A percentile compares a stretch with the other conserved stretches of the same genome.
Evolutionary conservation across 2,797 vertebrate genomes (phyloP).

Genomic region (Nyctibius grandis): DNA sequence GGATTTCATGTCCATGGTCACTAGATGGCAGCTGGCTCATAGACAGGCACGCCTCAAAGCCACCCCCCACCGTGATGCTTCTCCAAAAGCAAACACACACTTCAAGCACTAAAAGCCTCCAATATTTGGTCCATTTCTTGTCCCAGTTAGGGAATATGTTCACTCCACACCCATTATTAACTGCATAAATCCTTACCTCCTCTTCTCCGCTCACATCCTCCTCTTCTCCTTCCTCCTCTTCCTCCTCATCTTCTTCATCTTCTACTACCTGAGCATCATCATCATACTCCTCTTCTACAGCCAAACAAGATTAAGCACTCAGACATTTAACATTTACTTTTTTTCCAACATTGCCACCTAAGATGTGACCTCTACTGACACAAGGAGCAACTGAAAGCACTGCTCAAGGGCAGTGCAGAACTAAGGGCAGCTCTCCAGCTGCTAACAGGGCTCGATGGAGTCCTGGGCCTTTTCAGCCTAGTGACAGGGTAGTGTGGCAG

Average conservation of each 20-base stretch:
- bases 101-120: neutral
- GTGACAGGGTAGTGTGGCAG: neutral
- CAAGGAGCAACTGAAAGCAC: fast-evolving
- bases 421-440: neutral
- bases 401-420: neutral
- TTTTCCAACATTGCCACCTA: neutral
- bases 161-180: neutral
- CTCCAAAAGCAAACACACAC: neutral
- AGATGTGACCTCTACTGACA: neutral
- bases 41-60: neutral
- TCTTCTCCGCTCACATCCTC: constrained; percentile 95
- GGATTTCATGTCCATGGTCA: constrained; percentile 14
- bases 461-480: neutral
- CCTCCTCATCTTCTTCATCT: constrained; percentile 91
- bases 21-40: constrained; percentile 51
- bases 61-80: neutral
- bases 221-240: constrained; percentile 93
- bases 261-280: constrained; percentile 90
- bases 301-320: neutral
- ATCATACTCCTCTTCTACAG: constrained; percentile 90
- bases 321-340: neutral
- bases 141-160: neutral
- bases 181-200: constrained; percentile 65
- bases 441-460: fast-evolving
- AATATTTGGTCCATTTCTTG: neutral